Base-by-base conservation (phyloP, 2,888 invertebrate genomes). In the Bugula neritina region DNA sequence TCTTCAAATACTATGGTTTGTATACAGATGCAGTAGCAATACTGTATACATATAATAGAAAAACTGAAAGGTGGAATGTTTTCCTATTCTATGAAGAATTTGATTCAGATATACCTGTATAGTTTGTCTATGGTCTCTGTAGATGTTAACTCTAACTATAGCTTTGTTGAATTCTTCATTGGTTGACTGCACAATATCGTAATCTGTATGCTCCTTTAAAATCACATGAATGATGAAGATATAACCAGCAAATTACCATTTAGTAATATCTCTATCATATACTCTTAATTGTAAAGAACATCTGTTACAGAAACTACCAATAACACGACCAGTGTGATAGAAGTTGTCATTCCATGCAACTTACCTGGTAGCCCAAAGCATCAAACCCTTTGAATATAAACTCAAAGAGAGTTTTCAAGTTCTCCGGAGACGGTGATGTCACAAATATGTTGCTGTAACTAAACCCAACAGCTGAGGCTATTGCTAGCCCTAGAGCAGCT, bases 141-240 rank as follows among this genome's bases (percentile, higher is more conserved):
- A 92, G 35, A 99, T 88, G 84, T 96, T 96, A 5, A 98, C 91
- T 74, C 94, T 88, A 0, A 98, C 91, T 72, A 97, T 90, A 0
- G 97, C 95, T 85, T 96, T 97, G 85, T 96, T 95, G 82, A 94
- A 94, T 76, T 98, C 96, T 0, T 93, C 92, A 86, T 98, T 94
- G 0, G 93, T 93, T 0, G 97, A 97, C 80, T 95, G 91, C 55
- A 96, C 90, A 72, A 97, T 89, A 75, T 92, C 93, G 85, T 96
- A 99, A 83, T 99, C 97, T 25, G 92, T 89, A 82, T 98, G 96
- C 83, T 99, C 97, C 85, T 96, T 91, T 34, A 79, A 74, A 10
- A 43, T n/a, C n/a, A n/a, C n/a, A n/a, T n/a, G n/a, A n/a, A n/a
- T n/a, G n/a, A n/a, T n/a, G n/a, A n/a, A n/a, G n/a, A n/a, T n/a